Conservation (phyloP, 2,113 vertebrate genomes). For the Chaetodon trifascialis region DNA sequence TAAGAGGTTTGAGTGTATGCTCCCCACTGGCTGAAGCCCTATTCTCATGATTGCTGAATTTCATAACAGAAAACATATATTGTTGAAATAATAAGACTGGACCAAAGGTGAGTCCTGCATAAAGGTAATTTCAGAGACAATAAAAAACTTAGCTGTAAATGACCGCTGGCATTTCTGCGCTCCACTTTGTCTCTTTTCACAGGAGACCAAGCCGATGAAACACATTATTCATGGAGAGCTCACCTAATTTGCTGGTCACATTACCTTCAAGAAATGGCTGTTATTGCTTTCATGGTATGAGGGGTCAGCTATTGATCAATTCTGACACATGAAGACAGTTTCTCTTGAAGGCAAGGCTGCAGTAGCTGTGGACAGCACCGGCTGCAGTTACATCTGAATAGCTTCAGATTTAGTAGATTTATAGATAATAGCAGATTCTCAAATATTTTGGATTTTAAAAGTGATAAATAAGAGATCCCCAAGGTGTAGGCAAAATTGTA, state of each 20-base stretch:
- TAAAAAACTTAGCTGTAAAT: conserved; percentile 55
- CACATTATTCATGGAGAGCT: conserved; percentile 76
- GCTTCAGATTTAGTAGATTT: too few relatives aligned
- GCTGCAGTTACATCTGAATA: too few relatives aligned
- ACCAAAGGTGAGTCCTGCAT: conserved; percentile 48
- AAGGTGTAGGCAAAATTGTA: too few relatives aligned
- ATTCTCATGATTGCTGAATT: neutral
- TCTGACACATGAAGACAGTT: conserved; percentile 63
- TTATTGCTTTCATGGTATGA: conserved; percentile 81
- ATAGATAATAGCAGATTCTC: too few relatives aligned
- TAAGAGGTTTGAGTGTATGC: neutral
- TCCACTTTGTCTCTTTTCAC: conserved; percentile 64
- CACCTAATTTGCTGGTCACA: conserved; percentile 51
- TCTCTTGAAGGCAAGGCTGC: conserved; percentile 33
- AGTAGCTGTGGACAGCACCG: neutral
- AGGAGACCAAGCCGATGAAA: conserved; percentile 78
- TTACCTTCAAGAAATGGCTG: conserved; percentile 69
- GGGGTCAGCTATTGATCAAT: conserved; percentile 62
- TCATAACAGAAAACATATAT: conserved; percentile 11
- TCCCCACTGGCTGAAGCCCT: neutral
- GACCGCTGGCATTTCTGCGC: conserved; percentile 60
- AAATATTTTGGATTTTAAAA: too few relatives aligned
- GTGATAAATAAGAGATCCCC: too few relatives aligned
- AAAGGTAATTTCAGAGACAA: conserved; percentile 70
- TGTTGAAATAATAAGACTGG: neutral